Evolutionary conservation across 2,113 vertebrate genomes (phyloP), one percentile per base, ranked within the genome.

Genomic region (Stigmatopora argus): DNA sequence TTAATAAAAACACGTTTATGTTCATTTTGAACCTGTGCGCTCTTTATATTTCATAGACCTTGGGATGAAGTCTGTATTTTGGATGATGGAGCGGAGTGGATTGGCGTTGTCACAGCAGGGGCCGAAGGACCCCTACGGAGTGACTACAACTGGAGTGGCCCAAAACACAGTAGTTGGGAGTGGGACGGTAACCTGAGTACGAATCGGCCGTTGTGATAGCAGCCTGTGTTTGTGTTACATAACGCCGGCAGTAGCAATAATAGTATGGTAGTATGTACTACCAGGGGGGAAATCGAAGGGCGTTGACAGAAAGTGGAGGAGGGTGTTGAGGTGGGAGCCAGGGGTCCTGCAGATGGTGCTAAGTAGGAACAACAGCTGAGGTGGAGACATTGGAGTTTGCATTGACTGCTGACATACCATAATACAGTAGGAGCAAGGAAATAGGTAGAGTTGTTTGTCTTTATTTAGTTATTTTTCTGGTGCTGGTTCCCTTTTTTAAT

Each of bases 181-280:
- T 2, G 23, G 23, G n/a, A 10, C 45, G 64, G 85, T 75, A 88
- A 89, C 75, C 64, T 31, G 75, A 89, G 78, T 60, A 26, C 60
- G 64, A 63, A 57, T 67, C 41, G n/a, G 46, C 58, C 1, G 62
- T 91, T 71, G 88, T 87, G 86, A 91, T 86, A 88, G 87, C 88
- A 90, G 83, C 72, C 79, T 59, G 76, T 91, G 87, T 91, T 89
- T 89, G 76, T 74, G 84, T 91, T 89, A 83, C 70, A 82, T 88
- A 91, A 90, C 71, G 14, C 9, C 2, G 62, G 74, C 71, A 74
- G 65, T 65, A 56, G 78, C 76, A 86, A 73, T 81, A 72, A 78
- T 80, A 87, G 77, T 70, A n/a, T 62, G 56, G 46, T 71, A 71
- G 72, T 68, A 67, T 73, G 77, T 70, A 62, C 79, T 77, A 78